Conservation (phyloP, 2,888 invertebrate genomes). For the Allacma fusca region DNA sequence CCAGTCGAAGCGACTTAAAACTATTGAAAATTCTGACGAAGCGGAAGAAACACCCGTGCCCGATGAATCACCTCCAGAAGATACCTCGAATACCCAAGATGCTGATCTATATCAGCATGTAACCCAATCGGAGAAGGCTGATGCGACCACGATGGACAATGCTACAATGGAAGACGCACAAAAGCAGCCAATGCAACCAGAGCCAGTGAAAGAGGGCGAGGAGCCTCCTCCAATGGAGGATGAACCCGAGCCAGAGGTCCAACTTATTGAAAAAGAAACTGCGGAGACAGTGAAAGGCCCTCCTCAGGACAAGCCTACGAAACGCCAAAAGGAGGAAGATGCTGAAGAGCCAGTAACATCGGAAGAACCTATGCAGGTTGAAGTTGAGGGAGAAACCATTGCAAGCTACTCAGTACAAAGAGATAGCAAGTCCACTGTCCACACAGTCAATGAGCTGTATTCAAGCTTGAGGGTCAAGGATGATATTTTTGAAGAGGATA, state of each 20-base stretch:
- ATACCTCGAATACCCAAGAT: constrained; percentile 51
- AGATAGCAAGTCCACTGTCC: constrained; percentile 4
- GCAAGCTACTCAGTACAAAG: neutral
- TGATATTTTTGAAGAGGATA: neutral
- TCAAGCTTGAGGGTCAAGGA: neutral
- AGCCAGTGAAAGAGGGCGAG: constrained; percentile 59
- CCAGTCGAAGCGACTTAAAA: constrained; percentile 69
- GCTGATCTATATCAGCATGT: constrained; percentile 83
- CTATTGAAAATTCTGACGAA: constrained; percentile 63
- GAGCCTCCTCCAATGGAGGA: constrained; percentile 66
- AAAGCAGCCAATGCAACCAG: neutral
- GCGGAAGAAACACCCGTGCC: constrained; percentile 62
- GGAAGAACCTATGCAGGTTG: too few species aligned
- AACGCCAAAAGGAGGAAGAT: constrained; percentile 6
- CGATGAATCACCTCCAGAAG: constrained; percentile 60
- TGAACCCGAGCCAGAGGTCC: constrained; percentile 70
- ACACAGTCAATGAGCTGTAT: neutral
- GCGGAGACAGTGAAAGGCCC: neutral
- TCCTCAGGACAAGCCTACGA: neutral
- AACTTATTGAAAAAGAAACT: constrained; percentile 68
- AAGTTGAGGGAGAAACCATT: constrained; percentile 34
- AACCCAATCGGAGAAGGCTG: constrained; percentile 76
- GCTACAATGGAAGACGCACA: constrained; percentile 75
- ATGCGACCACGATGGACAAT: constrained; percentile 71
- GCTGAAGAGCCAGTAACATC: constrained; percentile 64